phyloP scores from a whole-genome alignment of 2,888 invertebrate species.

The Autographa pulchrina region DNA sequence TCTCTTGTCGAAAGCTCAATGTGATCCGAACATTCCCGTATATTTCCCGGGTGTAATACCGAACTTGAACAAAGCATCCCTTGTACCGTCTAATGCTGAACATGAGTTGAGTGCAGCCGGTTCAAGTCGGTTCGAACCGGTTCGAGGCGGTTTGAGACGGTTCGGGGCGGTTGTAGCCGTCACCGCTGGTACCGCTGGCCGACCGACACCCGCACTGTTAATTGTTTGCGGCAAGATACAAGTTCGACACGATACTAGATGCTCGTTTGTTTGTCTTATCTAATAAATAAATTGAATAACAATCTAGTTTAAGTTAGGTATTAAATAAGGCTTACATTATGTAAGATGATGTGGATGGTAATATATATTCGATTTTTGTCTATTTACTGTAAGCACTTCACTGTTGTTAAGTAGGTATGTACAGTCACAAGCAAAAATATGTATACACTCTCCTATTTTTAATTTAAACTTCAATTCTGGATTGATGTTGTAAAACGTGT shows the following conservation, averaged over 20 bases:
- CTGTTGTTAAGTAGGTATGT: too few species aligned
- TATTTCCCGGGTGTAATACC: constrained; percentile 74
- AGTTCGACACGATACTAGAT: constrained; percentile 28
- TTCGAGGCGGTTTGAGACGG: constrained; percentile 41
- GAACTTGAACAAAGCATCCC: constrained; percentile 75
- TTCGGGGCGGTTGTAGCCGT: constrained; percentile 52
- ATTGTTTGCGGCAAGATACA: constrained; percentile 52
- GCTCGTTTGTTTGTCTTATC: constrained; percentile 17
- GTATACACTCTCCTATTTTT: too few species aligned
- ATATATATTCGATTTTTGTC: too few species aligned
- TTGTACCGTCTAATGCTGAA: constrained; percentile 66
- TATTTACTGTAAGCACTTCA: too few species aligned
- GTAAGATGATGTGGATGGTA: too few species aligned
- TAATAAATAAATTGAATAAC: constrained; percentile 12
- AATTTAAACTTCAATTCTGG: too few species aligned
- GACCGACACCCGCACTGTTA: constrained; percentile 40
- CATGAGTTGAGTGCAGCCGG: constrained; percentile 59
- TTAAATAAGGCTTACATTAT: neutral
- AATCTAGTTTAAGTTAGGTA: constrained; percentile 4
- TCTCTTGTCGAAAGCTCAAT: constrained; percentile 63
- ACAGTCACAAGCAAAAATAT: too few species aligned
- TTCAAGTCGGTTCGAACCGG: constrained; percentile 20
- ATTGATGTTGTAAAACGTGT: too few species aligned
- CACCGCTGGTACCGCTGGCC: constrained; percentile 38
- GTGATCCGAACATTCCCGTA: constrained; percentile 71